Base-by-base conservation (phyloP, 1,140 invertebrate genomes). In the Drosophila repletoides region DNA sequence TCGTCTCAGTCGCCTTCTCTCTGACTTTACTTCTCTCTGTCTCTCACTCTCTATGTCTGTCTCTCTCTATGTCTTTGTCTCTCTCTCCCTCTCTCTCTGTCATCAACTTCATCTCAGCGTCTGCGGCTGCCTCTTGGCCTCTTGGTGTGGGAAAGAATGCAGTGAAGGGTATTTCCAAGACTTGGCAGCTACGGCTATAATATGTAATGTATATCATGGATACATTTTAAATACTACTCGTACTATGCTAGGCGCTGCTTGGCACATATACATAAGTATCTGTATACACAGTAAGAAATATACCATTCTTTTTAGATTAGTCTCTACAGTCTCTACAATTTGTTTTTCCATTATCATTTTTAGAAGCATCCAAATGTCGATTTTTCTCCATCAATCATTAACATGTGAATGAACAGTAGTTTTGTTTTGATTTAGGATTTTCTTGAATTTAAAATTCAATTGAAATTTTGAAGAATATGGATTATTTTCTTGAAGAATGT, bases 141-240 rank as follows among this genome's bases (percentile, higher is more conserved):
- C 36, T 31, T 63, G 72, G 73, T 83, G 77, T 83, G 77, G 77
- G 73, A 83, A 83, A 83, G 79, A 83, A 83, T 83, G 77, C 76
- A 81, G 72, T 83, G 79, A 83, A 83, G 77, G 77, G 77, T 83
- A 83, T 83, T 83, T 83, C 77, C 77, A 83, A 81, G 76, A 83
- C 77, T 81, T 81, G 76, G 76, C 76, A 81, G 73, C 73, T 64
- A 76, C 55, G 65, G 63, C 69, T 72, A 73, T 76, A 83, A 77
- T 83, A 64, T 83, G 79, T 83, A 83, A 83, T 83, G 77, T 83
- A 83, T 83, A 77, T 83, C 77, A 73, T 61, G 77, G 77, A 81
- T 83, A 73, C 77, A 81, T 76, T 73, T 83, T 84, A 83, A 83
- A 83, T 83, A 83, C 65, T 83, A 60, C n/a, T n/a, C n/a, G n/a